Percentiles rank a stretch among this genome's conserved stretches.
These are phyloP conservation scores for Vanessa cardui DNA, from an alignment of 2,888 invertebrate genomes.

Conservation along the genomic window DNA sequence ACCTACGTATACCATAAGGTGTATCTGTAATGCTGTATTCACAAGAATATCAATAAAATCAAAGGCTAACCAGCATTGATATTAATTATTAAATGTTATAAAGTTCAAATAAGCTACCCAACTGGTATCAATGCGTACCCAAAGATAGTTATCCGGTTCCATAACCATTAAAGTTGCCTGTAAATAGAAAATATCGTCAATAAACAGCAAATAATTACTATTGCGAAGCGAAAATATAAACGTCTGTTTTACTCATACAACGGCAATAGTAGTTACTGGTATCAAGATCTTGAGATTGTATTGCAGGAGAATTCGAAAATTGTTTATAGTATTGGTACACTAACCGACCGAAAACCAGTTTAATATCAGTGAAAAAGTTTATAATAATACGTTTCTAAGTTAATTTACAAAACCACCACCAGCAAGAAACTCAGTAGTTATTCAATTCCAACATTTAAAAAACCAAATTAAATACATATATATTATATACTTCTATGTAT, in stretches of 20 bases:
- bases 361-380: neutral
- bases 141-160: neutral
- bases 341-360: neutral
- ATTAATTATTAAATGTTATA: no score
- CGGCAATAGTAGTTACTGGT: neutral
- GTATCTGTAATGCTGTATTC: no score
- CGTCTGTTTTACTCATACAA: slow-evolving; percentile 7
- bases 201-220: slow-evolving; percentile 7
- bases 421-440: no score
- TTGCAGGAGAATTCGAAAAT: neutral
- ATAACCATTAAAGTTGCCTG: neutral
- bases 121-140: neutral
- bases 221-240: slow-evolving; percentile 5
- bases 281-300: neutral
- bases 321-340: neutral
- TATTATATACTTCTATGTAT: no score
- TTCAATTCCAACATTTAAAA: no score
- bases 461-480: no score
- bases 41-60: no score
- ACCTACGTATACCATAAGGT: no score
- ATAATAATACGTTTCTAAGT: no score
- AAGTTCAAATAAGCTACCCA: neutral
- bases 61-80: no score
- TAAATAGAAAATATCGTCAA: slow-evolving; percentile 7
- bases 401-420: no score